These are phyloP conservation scores for Regulus satrapa DNA, from an alignment of 2,113 vertebrate species.

Conservation along the genomic window DNA sequence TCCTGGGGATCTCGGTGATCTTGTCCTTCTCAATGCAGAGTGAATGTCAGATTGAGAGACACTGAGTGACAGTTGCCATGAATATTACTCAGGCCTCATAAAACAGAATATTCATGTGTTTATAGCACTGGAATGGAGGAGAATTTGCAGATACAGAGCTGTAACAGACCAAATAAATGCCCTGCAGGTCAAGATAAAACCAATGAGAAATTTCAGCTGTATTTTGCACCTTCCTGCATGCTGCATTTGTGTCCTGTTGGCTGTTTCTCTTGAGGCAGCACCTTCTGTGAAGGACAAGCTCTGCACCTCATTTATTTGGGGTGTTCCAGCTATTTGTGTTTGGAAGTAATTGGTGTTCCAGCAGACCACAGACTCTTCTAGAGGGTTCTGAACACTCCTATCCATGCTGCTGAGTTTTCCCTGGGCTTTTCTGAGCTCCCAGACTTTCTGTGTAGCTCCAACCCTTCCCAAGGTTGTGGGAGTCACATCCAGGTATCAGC, in stretches of 20 bases:
- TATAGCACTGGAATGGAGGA: not conserved
- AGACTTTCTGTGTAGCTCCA: not conserved
- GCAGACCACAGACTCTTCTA: not conserved
- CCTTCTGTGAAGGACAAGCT: not conserved
- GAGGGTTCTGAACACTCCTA: accelerated
- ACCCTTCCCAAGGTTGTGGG: not conserved
- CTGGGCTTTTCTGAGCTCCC: not conserved
- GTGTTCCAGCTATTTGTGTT: not conserved
- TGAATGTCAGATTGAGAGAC: not conserved
- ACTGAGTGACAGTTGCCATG: accelerated
- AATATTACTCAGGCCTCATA: not conserved
- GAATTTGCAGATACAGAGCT: not conserved
- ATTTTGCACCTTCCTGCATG: not conserved
- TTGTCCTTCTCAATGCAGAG: not conserved
- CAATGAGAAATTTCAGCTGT: not conserved
- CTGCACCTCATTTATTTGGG: not conserved
- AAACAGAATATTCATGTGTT: not conserved
- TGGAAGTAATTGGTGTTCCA: not conserved
- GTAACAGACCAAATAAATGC: not conserved
- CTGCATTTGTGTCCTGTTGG: not conserved
- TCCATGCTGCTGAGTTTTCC: not conserved
- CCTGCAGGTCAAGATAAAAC: not conserved
- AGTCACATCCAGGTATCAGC: not conserved
- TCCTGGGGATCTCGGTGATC: not conserved
- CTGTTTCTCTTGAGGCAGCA: not conserved